phyloP scores from a whole-genome alignment of 2,888 invertebrate species.

The Drosophila sordidula region DNA sequence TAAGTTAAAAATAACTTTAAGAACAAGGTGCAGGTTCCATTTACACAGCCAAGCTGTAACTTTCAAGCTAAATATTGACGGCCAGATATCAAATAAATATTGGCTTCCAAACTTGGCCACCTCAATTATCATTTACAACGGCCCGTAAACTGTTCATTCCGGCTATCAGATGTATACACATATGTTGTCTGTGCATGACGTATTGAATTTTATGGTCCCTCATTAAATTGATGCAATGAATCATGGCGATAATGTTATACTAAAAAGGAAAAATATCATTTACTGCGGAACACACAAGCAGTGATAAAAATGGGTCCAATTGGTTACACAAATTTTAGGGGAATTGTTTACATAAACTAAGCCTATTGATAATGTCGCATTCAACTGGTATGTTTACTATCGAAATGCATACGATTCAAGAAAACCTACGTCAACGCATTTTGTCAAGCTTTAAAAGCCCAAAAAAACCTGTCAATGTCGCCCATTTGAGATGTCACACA shows the following conservation, averaged over 20 bases:
- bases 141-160: conserved; percentile 5
- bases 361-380: conserved; percentile 43
- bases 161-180: conserved; percentile 2
- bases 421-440: not conserved
- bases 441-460: not conserved
- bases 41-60: not conserved
- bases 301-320: conserved; percentile 23
- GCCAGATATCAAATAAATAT: conserved; percentile 1
- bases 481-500: conserved; percentile 14
- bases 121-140: conserved; percentile 24
- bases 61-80: too few relatives aligned
- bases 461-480: conserved; percentile 9
- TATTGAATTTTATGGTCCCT: conserved; percentile 26
- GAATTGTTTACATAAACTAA: conserved; percentile 39
- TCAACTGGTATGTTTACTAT: conserved; percentile 13
- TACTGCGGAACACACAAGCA: not conserved
- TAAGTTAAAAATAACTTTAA: not conserved
- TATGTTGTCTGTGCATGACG: conserved; percentile 10
- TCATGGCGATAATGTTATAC: conserved; percentile 23
- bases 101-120: not conserved
- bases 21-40: not conserved
- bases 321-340: conserved; percentile 43
- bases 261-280: conserved; percentile 1
- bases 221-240: conserved; percentile 22
- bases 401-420: conserved; percentile 3